phyloP scores from a whole-genome alignment of 1,140 invertebrate species.

The Drosophila kanapiae region DNA sequence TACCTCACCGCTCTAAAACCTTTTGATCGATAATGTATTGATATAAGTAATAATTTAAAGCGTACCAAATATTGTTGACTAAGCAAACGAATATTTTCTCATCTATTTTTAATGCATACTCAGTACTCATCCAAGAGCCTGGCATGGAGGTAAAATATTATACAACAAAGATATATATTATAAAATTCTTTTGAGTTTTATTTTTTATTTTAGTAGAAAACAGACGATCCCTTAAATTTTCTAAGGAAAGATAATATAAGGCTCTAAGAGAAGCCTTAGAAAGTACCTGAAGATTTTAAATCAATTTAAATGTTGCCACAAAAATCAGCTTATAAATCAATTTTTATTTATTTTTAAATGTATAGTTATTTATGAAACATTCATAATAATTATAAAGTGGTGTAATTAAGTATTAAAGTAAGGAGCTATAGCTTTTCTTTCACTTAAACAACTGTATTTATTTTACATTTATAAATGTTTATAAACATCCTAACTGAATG shows the following conservation, averaged over 20 bases:
- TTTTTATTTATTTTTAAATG: too few relatives aligned
- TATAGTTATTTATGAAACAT: too few relatives aligned
- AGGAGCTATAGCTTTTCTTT: not conserved
- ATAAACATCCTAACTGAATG: not conserved
- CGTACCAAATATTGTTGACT: slow-evolving; percentile 23
- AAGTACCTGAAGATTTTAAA: too few relatives aligned
- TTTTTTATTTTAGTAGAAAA: not conserved
- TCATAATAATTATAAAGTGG: too few relatives aligned
- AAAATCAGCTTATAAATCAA: too few relatives aligned
- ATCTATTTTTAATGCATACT: slow-evolving; percentile 75
- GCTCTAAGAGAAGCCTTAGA: too few relatives aligned
- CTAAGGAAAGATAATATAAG: too few relatives aligned
- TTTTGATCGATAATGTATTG: slow-evolving; percentile 40
- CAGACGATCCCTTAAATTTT: too few relatives aligned
- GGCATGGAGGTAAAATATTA: slow-evolving; percentile 77
- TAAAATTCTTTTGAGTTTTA: not conserved
- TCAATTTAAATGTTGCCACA: too few relatives aligned
- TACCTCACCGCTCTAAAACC: slow-evolving; percentile 40
- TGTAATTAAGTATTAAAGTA: too few relatives aligned
- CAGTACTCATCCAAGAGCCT: slow-evolving; percentile 84
- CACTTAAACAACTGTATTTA: not conserved
- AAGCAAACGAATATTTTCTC: slow-evolving; percentile 54
- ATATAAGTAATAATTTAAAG: slow-evolving; percentile 15
- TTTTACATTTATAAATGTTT: not conserved
- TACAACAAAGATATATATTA: not conserved